Percentiles rank a stretch among this genome's conserved stretches.
Evolutionary conservation across 2,113 vertebrate genomes (phyloP).

Genomic region (Meleagris gallopavo): DNA sequence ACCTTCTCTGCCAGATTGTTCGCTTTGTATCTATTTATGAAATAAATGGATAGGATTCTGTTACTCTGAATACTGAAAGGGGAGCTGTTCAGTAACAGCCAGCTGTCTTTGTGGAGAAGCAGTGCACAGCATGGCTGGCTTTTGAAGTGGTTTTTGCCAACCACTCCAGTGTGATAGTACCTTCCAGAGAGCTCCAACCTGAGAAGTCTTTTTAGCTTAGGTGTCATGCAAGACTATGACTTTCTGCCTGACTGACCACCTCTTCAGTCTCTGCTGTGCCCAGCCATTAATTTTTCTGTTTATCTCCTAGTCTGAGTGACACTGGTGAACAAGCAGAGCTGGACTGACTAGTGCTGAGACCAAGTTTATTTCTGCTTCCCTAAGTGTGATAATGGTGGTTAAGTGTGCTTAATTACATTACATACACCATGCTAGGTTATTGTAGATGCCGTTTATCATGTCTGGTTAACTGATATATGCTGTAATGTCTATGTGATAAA

Average conservation of each 20-base stretch:
- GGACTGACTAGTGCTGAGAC: background rate
- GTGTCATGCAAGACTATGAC: rapidly evolving
- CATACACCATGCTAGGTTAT: background rate
- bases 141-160: background rate
- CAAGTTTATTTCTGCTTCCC: background rate
- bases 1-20: background rate
- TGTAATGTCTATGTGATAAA: background rate
- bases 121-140: rapidly evolving
- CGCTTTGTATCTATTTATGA: background rate
- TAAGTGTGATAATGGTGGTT: background rate
- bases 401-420: background rate
- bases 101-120: background rate
- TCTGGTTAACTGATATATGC: background rate
- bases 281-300: background rate
- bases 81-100: background rate
- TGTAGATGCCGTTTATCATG: background rate
- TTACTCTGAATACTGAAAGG: background rate
- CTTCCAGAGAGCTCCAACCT: background rate
- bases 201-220: background rate
- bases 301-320: background rate
- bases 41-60: background rate
- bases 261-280: background rate
- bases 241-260: background rate
- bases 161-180: background rate
- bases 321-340: background rate